These are phyloP conservation scores for Zygaena filipendulae DNA, from an alignment of 2,888 invertebrate genomes.

Conservation along the genomic window DNA sequence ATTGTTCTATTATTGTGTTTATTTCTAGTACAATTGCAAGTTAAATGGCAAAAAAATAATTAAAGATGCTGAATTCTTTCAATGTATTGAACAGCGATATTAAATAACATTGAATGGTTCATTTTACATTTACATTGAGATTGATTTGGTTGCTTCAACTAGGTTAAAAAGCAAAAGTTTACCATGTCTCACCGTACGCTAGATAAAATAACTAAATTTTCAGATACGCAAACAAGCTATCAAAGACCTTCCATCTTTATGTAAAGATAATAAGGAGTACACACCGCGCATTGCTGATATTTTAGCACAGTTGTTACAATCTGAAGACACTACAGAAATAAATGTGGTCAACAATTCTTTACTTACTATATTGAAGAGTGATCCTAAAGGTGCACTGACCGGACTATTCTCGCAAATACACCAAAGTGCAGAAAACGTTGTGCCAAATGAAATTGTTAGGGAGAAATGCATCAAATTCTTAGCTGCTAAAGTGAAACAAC, in stretches of 20 bases:
- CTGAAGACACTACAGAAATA: conserved; percentile 86
- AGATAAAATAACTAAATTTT: too few species aligned
- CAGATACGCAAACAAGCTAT: conserved; percentile 96
- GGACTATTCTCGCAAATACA: conserved; percentile 69
- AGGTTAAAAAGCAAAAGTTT: too few species aligned
- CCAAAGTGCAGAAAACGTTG: conserved; percentile 51
- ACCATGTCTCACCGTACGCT: too few species aligned
- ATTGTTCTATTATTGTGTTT: too few species aligned
- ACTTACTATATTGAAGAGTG: conserved; percentile 78
- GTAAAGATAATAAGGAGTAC: conserved; percentile 86
- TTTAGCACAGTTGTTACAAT: conserved; percentile 88
- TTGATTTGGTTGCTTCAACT: too few species aligned
- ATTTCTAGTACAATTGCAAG: too few species aligned
- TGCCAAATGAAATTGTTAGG: conserved; percentile 77
- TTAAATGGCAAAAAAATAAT: too few species aligned
- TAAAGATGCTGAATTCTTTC: too few species aligned
- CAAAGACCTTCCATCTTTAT: conserved; percentile 87
- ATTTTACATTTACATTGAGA: too few species aligned
- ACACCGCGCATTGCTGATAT: conserved; percentile 91
- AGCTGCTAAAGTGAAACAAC: conserved; percentile 81
- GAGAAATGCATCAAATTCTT: conserved; percentile 91
- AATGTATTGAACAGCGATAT: too few species aligned
- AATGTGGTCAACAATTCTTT: conserved; percentile 87
- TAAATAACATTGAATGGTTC: too few species aligned
- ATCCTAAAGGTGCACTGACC: conserved; percentile 72